Base-by-base conservation (phyloP, 2,888 invertebrate genomes). In the Thalpophila matura region DNA sequence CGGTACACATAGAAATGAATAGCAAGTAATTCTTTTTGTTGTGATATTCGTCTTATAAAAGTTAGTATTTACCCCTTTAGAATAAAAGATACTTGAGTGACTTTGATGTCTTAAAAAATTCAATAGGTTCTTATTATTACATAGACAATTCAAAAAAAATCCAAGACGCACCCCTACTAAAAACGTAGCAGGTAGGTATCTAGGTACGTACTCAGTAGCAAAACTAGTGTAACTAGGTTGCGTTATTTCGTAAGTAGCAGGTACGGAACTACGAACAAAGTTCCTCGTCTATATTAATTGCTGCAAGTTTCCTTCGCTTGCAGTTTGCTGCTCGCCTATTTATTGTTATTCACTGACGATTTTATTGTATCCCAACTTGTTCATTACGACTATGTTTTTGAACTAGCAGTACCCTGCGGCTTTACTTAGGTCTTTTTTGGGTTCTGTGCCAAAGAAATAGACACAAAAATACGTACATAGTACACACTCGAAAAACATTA, bases 281-380 rank as follows among this genome's bases (percentile, higher is more conserved):
- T 85, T 81, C 67, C 61, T 54, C 71, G n/a, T n/a, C 57, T 74
- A 80, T 81, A 82, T 82, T 84, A 81, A 85, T 85, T 85, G 78
- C 77, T 50, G 40, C 51, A 74, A 83, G 77, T 82, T 81, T 61
- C 43, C 40, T 67, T 57, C 70, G 43, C 47, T 51, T 61, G 64
- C 56, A 64, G 56, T 61, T 58, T 61, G 14, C 20, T 51, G 10
- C 14, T 59, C 40, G 45, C 27, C 35, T 67, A 62, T 71, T 79
- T 62, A 76, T 72, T 65, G 53, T 43, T 47, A 45, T 43, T 40
- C 9, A 12, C 35, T 31, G 27, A 74, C 22, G 37, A 43, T 35
- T 73, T 73, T 57, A 40, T 50, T 71, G 38, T 40, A 27, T 68
- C 38, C 24, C 5, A 7, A 38, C 9, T 45, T 31, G 12, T 42